Evolutionary conservation across 2,113 vertebrate species (phyloP).

Genomic region (Ahaetulla prasina): DNA sequence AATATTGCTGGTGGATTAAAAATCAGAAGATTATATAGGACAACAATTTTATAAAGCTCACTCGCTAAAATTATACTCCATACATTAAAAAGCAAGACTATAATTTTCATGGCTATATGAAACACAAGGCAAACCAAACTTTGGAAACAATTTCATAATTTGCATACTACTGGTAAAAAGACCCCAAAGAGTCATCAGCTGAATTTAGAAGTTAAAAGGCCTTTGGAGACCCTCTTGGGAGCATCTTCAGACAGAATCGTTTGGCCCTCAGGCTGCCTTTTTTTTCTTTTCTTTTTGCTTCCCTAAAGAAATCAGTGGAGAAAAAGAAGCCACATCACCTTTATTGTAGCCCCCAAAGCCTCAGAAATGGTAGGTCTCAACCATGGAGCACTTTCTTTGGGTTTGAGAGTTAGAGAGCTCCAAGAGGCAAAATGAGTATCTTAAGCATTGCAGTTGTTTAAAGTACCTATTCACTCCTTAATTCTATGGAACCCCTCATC

Average conservation of each 20-base stretch:
- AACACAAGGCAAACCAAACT: neutral
- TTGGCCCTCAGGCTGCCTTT: neutral
- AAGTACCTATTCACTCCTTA: neutral
- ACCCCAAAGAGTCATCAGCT: neutral
- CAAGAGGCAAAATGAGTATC: neutral
- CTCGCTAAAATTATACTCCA: neutral
- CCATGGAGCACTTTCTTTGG: neutral
- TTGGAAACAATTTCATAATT: neutral
- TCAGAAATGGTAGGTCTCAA: neutral
- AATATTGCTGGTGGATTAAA: neutral
- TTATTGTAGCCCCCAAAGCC: neutral
- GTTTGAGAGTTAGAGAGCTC: neutral
- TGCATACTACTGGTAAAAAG: neutral
- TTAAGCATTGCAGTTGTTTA: neutral
- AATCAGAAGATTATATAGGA: neutral
- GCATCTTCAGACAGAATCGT: neutral
- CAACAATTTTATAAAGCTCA: neutral
- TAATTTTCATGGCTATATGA: neutral
- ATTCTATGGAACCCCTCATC: neutral
- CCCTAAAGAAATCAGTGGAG: neutral
- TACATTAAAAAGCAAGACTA: neutral
- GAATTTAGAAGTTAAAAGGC: neutral
- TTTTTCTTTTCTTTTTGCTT: neutral
- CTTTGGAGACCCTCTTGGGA: neutral
- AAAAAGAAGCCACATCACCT: neutral